Base-by-base conservation (phyloP, 2,113 vertebrate genomes). In the Psilopogon haemacephalus region DNA sequence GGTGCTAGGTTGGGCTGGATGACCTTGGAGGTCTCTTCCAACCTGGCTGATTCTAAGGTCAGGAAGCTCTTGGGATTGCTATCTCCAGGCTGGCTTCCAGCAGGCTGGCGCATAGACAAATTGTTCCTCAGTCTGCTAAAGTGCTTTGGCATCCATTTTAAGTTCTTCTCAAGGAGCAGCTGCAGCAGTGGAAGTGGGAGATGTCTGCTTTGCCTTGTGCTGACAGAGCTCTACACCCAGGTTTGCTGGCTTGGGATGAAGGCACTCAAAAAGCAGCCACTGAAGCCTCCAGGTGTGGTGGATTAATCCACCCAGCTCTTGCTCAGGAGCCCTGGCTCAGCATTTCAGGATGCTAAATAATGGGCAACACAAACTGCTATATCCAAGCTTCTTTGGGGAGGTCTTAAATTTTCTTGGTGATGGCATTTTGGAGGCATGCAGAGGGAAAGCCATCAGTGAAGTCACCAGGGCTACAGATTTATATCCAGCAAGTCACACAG, bases 371-470 rank as follows among this genome's bases (percentile, higher is more conserved):
- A 58, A 81, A 82, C 54, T 13, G 15, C 40, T 73, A 16, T 15
- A 58, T 63, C 68, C 73, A 56, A 83, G 75, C 37, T 73, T 8
- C 59, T 65, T 79, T 26, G 10, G 33, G 8, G 32, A 63, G 40
- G 77, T 59, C 76, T 68, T 80, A 81, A 37, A 74, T 93, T 88
- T 80, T 64, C 80, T 46, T 35, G 28, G 44, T 70, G 33, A 59
- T 48, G 18, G 67, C 48, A 8, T 58, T 88, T 83, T 52, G 60
- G 46, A 55, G 65, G n/a, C 2, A 32, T 18, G 13, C 1, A 3
- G 52, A 67, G 13, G 10, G 8, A 26, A 16, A 84, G 16, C 33
- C 38, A 84, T 13, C 60, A 68, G 60, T 18, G 46, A 63, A 84
- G 26, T 40, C 62, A 84, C 37, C 37, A 77, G 40, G 84, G 84